Percentiles rank a stretch among this genome's conserved stretches.
Evolutionary conservation across 2,888 invertebrate species (phyloP).

Genomic region (Drosophila sordidula): DNA sequence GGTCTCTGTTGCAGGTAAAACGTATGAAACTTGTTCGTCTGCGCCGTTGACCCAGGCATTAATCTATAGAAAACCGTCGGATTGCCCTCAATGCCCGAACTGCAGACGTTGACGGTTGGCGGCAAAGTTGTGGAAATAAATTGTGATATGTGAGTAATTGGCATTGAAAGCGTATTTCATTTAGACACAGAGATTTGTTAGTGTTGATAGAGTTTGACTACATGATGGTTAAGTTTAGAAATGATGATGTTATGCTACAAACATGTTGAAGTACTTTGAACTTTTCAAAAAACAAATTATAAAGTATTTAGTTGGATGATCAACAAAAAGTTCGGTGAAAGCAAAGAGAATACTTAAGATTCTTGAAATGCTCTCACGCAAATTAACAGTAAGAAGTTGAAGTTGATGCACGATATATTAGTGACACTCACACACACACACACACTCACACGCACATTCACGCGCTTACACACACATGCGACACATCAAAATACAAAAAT

Average conservation of each 20-base stretch:
- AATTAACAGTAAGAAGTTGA: slow-evolving; percentile 8
- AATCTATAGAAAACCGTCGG: slow-evolving; percentile 97
- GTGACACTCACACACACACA: slow-evolving; percentile 2
- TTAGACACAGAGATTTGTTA: neutral
- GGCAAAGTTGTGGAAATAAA: neutral
- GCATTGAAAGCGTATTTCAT: neutral
- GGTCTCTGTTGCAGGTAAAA: slow-evolving; percentile 97
- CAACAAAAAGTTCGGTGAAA: neutral
- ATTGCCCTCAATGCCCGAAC: slow-evolving; percentile 98
- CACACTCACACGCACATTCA: slow-evolving; percentile 17
- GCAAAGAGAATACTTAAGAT: slow-evolving; percentile 6
- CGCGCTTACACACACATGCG: slow-evolving; percentile 63
- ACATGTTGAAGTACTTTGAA: slow-evolving; percentile 21
- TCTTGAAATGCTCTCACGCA: slow-evolving; percentile 19
- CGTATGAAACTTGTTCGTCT: slow-evolving; percentile 97
- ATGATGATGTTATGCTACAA: slow-evolving; percentile 39
- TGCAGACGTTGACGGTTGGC: slow-evolving; percentile 82
- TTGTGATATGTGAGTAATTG: slow-evolving; percentile 31
- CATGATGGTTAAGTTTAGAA: slow-evolving; percentile 48
- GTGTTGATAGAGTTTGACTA: slow-evolving; percentile 50
- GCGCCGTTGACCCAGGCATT: slow-evolving; percentile 97
- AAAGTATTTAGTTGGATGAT: slow-evolving; percentile 10
- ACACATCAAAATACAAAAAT: slow-evolving; percentile 81
- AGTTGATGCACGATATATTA: slow-evolving; percentile 22
- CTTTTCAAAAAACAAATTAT: slow-evolving; percentile 46